Percentiles rank a stretch among this genome's conserved stretches.
Conservation (phyloP, 2,113 vertebrate genomes). For the Regulus satrapa region DNA sequence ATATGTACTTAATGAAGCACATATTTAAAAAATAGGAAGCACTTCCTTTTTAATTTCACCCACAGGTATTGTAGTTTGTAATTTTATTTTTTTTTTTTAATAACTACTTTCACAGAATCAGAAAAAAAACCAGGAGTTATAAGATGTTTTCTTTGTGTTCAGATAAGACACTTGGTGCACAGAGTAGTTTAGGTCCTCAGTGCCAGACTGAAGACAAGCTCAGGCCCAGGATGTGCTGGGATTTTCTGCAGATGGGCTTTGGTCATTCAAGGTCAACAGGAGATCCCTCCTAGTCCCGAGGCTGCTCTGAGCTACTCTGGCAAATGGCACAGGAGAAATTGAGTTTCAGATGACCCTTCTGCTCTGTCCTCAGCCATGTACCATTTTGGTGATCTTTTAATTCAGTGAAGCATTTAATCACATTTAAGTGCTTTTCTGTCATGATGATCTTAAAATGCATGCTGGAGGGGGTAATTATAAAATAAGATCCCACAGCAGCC, state of each 20-base stretch:
- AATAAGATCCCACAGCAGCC: background rate
- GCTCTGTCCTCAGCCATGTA: background rate
- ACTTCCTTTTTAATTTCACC: background rate
- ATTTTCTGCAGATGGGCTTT: background rate
- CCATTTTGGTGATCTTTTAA: background rate
- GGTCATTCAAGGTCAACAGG: background rate
- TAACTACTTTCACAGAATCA: background rate
- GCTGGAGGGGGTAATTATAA: background rate
- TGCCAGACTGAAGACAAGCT: background rate
- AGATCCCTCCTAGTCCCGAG: background rate
- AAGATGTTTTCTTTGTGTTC: background rate
- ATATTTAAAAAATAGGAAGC: background rate
- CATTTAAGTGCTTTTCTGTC: background rate
- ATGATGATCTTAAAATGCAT: background rate
- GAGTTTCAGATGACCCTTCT: background rate
- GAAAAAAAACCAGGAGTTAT: accelerated
- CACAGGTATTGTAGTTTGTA: background rate
- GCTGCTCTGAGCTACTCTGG: background rate
- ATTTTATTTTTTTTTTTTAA: too few species aligned
- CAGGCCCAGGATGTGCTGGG: background rate
- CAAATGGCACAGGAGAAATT: background rate
- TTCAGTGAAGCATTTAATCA: background rate
- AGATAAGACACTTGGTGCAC: too few species aligned
- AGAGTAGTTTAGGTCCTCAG: background rate
- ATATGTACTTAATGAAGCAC: background rate